Evolutionary conservation across 2,797 vertebrate genomes (phyloP), one percentile per base, ranked within the genome.

Genomic region (Microcaecilia unicolor): DNA sequence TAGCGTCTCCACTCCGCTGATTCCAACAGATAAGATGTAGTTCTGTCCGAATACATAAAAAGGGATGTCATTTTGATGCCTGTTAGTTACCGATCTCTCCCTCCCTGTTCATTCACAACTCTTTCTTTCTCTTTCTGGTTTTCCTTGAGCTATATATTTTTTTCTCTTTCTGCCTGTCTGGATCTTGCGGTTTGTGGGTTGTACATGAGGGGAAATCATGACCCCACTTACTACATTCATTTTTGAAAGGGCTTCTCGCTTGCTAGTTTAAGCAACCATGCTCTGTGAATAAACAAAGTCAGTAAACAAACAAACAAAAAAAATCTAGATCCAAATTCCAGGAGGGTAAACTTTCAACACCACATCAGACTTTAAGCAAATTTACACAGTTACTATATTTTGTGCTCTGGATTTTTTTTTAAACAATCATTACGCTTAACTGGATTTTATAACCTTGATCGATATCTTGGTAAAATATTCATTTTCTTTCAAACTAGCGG

Each of bases 401-500:
- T 67, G 73, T 78, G 80, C 74, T 72, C 79, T 80, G 83, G 78
- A 81, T 79, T 81, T 84, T 72, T 31, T 51, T 50, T 36, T 49
- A 45, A 49, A 43, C 59, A 86, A 79, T 87, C 87, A 89, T 91
- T 89, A 90, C 88, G 84, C 83, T 86, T 87, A 89, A 88, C 87
- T 84, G 89, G 89, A 88, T 94, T 93, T 86, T 87, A 90, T 93
- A 88, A 77, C 81, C 76, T 89, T 90, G 93, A 97, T 98, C 93
- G 89, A 98, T 98, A 97, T 98, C 94, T 90, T 82, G 85, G 90
- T 93, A 93, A 96, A 98, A 96, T 96, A 91, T 96, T 95, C 90
- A 84, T 96, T 86, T 93, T 81, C 94, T 86, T 92, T 78, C 73
- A 77, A 93, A 93, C 89, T 91, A 88, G 87, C 89, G 79, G 88